These are phyloP conservation scores for Aeoliscus strigatus DNA, from an alignment of 2,797 vertebrate species.

Conservation along the genomic window DNA sequence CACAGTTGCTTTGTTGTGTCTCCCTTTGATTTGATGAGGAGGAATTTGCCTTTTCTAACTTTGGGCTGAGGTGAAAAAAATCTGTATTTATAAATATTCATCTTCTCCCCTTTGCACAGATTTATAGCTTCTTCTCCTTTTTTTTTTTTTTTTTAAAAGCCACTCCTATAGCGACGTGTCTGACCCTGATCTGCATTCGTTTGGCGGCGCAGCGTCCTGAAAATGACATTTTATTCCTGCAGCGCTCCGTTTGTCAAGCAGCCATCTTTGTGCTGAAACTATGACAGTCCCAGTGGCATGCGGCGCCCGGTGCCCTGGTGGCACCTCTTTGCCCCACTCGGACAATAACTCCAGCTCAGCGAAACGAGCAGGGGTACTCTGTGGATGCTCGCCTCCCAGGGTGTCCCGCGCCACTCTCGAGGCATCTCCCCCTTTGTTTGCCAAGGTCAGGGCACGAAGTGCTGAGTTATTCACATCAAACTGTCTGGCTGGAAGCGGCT, in stretches of 20 bases:
- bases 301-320: constrained; percentile 56
- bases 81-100: constrained; percentile 79
- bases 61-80: constrained; percentile 74
- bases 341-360: constrained; percentile 76
- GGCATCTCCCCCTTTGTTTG: constrained; percentile 83
- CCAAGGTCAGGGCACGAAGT: constrained; percentile 84
- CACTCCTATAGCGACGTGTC: constrained; percentile 60
- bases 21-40: constrained; percentile 82
- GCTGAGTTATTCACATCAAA: constrained; percentile 89
- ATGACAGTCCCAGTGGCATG: constrained; percentile 73
- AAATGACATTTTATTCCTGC: constrained; percentile 61
- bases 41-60: constrained; percentile 78
- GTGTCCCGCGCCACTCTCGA: constrained; percentile 74
- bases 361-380: constrained; percentile 70
- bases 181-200: constrained; percentile 72
- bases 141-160: constrained; percentile 53
- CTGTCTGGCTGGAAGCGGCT: constrained; percentile 80
- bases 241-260: constrained; percentile 53
- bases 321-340: constrained; percentile 48
- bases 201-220: constrained; percentile 39
- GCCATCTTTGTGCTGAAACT: constrained; percentile 67
- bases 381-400: constrained; percentile 78
- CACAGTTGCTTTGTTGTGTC: constrained; percentile 84
- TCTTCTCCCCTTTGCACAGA: constrained; percentile 49
- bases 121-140: constrained; percentile 38